Evolutionary conservation across 92 coral and sea anemone species (phyloP).

Genomic region (Epizoanthus illoricatus): DNA sequence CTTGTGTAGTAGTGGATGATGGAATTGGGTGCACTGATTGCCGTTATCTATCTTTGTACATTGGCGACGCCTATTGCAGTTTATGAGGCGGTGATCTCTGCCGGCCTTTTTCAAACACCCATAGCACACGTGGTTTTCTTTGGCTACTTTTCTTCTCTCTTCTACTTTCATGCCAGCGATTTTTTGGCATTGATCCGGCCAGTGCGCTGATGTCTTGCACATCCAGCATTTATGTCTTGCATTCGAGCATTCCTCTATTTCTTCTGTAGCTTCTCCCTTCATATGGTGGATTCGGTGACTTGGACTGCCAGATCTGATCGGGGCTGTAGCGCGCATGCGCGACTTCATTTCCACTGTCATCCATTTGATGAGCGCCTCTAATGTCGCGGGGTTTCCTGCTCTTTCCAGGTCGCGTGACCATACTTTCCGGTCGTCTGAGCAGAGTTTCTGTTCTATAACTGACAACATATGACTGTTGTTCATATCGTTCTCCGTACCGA

Average conservation of each 20-base stretch:
- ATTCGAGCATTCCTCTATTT: no score
- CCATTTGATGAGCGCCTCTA: slow-evolving; percentile 60
- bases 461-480: slow-evolving; percentile 49
- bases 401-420: slow-evolving; percentile 73
- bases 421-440: slow-evolving; percentile 33
- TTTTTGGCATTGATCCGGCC: slow-evolving; percentile 66
- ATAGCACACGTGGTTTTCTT: slow-evolving; percentile 47
- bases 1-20: slow-evolving; percentile 63
- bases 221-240: slow-evolving; percentile 44
- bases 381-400: slow-evolving; percentile 55
- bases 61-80: slow-evolving; percentile 24
- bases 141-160: slow-evolving; percentile 41
- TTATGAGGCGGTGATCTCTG: slow-evolving; percentile 29
- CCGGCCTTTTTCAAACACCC: slow-evolving; percentile 36
- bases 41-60: slow-evolving; percentile 37
- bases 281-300: slow-evolving; percentile 38
- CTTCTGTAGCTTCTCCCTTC: not conserved
- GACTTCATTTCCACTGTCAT: slow-evolving; percentile 66
- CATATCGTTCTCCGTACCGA: slow-evolving; percentile 39
- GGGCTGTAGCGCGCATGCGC: slow-evolving; percentile 65
- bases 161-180: slow-evolving; percentile 46
- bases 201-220: slow-evolving; percentile 53
- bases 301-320: slow-evolving; percentile 44
- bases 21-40: slow-evolving; percentile 24
- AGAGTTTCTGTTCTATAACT: slow-evolving; percentile 46